Percentiles rank a stretch among this genome's conserved stretches.
Conservation (phyloP, 1,140 invertebrate genomes). For the Drosophila pachea region DNA sequence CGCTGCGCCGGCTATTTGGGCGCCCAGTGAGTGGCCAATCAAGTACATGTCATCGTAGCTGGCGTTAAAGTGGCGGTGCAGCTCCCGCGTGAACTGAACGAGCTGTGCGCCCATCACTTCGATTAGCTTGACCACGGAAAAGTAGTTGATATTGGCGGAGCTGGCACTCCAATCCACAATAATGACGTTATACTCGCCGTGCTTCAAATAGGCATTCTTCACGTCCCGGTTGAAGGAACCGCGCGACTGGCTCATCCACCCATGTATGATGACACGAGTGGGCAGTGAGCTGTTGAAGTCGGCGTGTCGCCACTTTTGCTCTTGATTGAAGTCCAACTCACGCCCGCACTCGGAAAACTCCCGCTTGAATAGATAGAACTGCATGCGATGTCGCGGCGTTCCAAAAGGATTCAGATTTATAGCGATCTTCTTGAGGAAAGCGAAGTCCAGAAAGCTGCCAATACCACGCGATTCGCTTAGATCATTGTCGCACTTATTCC, state of each 20-base stretch:
- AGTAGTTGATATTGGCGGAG: constrained; percentile 80
- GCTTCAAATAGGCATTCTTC: constrained; percentile 80
- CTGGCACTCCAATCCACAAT: constrained; percentile 83
- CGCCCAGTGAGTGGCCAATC: constrained; percentile 91
- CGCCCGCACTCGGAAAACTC: constrained; percentile 60
- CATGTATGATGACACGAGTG: constrained; percentile 71
- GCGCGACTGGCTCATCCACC: constrained; percentile 77
- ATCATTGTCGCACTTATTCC: constrained; percentile 72
- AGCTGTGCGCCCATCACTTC: constrained; percentile 74
- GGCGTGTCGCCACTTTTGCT: constrained; percentile 18
- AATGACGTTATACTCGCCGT: constrained; percentile 82
- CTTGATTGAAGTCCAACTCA: constrained; percentile 50
- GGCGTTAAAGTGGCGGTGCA: constrained; percentile 48
- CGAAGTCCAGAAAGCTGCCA: constrained; percentile 55
- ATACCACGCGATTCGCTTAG: constrained; percentile 54
- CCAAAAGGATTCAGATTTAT: constrained; percentile 64
- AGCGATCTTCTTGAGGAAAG: constrained; percentile 66
- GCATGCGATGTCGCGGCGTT: constrained; percentile 51
- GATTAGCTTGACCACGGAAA: constrained; percentile 80
- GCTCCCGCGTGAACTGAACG: constrained; percentile 68
- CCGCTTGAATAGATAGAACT: constrained; percentile 66
- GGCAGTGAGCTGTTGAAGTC: constrained; percentile 67
- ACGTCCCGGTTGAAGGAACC: constrained; percentile 74
- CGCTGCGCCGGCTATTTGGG: constrained; percentile 88
- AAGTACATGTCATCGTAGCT: constrained; percentile 82